Conservation (phyloP, 2,797 vertebrate genomes). For the Mus minutoides region DNA sequence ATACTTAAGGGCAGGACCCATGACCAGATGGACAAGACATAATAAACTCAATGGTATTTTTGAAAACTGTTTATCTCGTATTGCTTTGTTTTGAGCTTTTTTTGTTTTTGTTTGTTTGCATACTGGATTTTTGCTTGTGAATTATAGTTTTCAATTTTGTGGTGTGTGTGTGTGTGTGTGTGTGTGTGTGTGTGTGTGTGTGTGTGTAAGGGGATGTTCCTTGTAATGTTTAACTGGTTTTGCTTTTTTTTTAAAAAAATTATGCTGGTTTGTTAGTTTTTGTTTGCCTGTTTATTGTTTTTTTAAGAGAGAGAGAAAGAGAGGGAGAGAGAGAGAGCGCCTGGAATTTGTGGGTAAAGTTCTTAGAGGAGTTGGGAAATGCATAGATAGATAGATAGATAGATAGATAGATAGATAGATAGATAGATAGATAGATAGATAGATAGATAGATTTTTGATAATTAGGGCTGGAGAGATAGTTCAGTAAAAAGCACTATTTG, state of each 20-base stretch:
- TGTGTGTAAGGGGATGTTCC: not conserved
- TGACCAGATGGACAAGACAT: not conserved
- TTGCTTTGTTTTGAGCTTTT: not conserved
- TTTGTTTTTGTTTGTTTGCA: not conserved
- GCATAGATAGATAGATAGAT: too few species aligned
- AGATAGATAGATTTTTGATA: not conserved
- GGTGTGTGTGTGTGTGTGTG: not conserved
- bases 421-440: not conserved
- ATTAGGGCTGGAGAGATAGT: not conserved
- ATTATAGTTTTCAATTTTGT: not conserved
- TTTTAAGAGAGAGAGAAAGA: not conserved
- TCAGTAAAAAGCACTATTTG: not conserved
- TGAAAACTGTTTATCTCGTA: not conserved
- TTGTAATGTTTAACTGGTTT: not conserved
- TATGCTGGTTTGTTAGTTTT: not conserved
- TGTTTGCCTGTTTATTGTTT: not conserved
- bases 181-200: not conserved
- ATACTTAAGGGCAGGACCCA: not conserved
- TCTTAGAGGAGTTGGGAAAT: not conserved
- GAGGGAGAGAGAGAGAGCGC: not conserved
- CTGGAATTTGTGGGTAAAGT: not conserved
- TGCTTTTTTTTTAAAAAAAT: not conserved
- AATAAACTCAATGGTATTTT: not conserved
- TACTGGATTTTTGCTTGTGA: not conserved
- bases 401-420: not conserved